phyloP scores from a whole-genome alignment of 23 tunicate species.

The Botrylloides violaceus region DNA sequence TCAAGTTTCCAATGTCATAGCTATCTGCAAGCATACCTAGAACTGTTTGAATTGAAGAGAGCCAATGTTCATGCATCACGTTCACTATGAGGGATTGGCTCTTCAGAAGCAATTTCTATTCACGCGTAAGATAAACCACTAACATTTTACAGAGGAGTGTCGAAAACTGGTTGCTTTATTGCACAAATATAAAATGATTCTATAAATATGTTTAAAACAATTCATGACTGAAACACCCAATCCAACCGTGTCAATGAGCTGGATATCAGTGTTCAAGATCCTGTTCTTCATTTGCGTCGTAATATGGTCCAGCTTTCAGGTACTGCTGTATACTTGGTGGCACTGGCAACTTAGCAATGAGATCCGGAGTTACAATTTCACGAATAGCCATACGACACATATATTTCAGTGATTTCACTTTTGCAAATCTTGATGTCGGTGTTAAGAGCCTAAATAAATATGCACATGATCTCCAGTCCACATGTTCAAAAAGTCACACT shows the following conservation, averaged over 20 bases:
- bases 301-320: conserved; percentile 39
- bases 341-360: conserved; percentile 30
- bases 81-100: too few relatives aligned
- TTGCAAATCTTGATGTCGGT: conserved; percentile 70
- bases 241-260: background rate
- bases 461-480: too few relatives aligned
- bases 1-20: too few relatives aligned
- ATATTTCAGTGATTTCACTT: conserved; percentile 69
- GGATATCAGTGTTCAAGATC: background rate
- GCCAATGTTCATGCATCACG: too few relatives aligned
- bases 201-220: background rate
- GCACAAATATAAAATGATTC: background rate
- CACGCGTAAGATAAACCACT: too few relatives aligned
- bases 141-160: too few relatives aligned
- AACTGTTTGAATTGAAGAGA: too few relatives aligned
- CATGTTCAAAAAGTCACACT: too few relatives aligned
- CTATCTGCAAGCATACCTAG: too few relatives aligned
- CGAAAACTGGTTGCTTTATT: background rate
- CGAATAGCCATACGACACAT: conserved; percentile 47
- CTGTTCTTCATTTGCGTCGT: conserved; percentile 66
- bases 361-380: conserved; percentile 27
- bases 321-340: conserved; percentile 41
- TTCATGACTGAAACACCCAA: background rate
- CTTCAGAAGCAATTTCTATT: too few relatives aligned
- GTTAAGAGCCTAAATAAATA: conserved; percentile 51